phyloP scores from a whole-genome alignment of 2,888 invertebrate species.

The Lycaena phlaeas region DNA sequence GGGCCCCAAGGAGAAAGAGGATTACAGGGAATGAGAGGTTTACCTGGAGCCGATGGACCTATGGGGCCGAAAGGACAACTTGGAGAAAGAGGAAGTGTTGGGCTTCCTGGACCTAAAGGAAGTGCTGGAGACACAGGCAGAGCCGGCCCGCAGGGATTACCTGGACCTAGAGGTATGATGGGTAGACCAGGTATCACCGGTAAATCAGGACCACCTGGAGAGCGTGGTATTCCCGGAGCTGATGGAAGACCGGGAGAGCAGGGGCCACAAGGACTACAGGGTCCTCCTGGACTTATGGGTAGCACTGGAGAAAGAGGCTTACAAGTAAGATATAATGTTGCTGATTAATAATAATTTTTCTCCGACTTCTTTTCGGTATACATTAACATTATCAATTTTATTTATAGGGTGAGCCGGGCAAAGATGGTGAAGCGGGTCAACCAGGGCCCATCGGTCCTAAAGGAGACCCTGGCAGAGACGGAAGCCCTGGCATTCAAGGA shows the following conservation, averaged over 20 bases:
- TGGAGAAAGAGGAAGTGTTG: slow-evolving; percentile 78
- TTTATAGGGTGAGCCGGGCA: slow-evolving; percentile 81
- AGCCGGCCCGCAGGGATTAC: slow-evolving; percentile 78
- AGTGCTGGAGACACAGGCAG: slow-evolving; percentile 75
- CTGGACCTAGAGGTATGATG: slow-evolving; percentile 75
- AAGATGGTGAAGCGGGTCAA: slow-evolving; percentile 83
- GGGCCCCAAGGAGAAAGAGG: slow-evolving; percentile 85
- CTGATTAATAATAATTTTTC: too few species aligned
- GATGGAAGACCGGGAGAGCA: slow-evolving; percentile 90
- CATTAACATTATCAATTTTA: slow-evolving; percentile 10
- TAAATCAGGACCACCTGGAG: slow-evolving; percentile 79
- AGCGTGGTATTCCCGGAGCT: slow-evolving; percentile 83
- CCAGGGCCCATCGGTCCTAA: slow-evolving; percentile 84
- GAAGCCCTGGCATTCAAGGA: slow-evolving; percentile 82
- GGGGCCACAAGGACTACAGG: slow-evolving; percentile 85
- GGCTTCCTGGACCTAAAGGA: slow-evolving; percentile 72
- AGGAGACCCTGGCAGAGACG: slow-evolving; percentile 86
- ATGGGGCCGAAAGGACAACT: slow-evolving; percentile 81
- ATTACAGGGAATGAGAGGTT: slow-evolving; percentile 74
- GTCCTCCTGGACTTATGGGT: slow-evolving; percentile 84
- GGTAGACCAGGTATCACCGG: slow-evolving; percentile 82
- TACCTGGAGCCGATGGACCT: slow-evolving; percentile 85
- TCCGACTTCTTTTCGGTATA: too few species aligned
- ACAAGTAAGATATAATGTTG: slow-evolving; percentile 74
- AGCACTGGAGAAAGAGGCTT: slow-evolving; percentile 84